Base-by-base conservation (phyloP, 2,797 vertebrate species). In the Phataginus tetradactyla region DNA sequence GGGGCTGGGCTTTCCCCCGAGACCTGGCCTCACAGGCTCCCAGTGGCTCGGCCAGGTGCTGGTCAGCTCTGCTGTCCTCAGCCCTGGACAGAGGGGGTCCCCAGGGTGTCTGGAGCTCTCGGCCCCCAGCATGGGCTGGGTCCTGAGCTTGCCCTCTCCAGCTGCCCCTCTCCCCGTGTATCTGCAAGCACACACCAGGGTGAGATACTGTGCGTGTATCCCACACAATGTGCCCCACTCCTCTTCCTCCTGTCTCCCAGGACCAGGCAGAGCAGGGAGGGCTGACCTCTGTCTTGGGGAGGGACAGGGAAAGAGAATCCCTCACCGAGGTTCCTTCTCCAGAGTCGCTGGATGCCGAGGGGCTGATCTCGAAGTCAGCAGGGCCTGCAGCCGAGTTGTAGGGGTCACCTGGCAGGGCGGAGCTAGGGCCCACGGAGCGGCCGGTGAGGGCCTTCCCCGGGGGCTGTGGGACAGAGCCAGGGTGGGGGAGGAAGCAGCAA, bases 381-480 rank as follows among this genome's bases (percentile, higher is more conserved):
- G 99, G 98, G 97, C 99, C 99, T 96, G 99, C 99, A 7, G 99
- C 99, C 32, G 99, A 99, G 98, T 99, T 99, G 97, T 99, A 99
- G 72, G 99, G 97, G 91, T 99, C 99, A 90, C 99, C 99, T 0
- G 99, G 99, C 97, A 99, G 99, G 25, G 99, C 99, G 25, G 99
- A 99, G 98, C 99, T 99, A 96, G 99, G 99, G 95, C 98, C 99
- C 98, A 99, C 97, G 1, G 99, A 99, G 32, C 99, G 98, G 98
- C 99, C 99, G 42, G 99, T 99, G 95, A 99, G 92, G 20, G 98
- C 98, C 5, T 99, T 99, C 98, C 99, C 99, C 79, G 99, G 99
- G 95, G 99, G 98, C 91, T 99, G 98, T 64, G 98, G 98, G 59
- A 98, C 86, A 98, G 92, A 96, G 91, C 91, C 63, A 3, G 34